Evolutionary conservation across 2,888 invertebrate species (phyloP).

Genomic region (Papilio elwesi): DNA sequence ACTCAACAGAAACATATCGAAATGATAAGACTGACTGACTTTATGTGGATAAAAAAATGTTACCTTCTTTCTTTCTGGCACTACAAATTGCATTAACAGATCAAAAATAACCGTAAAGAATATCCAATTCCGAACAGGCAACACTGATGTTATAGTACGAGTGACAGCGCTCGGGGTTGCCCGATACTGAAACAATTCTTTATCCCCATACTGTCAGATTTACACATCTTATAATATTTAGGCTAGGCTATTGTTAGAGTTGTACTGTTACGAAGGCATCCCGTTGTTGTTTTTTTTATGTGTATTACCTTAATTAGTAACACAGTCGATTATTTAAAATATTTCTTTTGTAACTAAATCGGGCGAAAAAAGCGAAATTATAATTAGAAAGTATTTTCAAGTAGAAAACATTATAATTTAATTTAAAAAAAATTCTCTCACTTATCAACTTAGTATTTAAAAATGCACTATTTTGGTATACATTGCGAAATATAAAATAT

Average conservation of each 20-base stretch:
- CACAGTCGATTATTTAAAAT: conserved; percentile 72
- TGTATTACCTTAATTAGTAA: conserved; percentile 78
- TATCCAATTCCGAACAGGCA: not conserved
- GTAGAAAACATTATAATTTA: conserved; percentile 58
- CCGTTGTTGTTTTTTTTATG: conserved; percentile 73
- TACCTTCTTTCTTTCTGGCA: not conserved
- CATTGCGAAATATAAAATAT: conserved; percentile 74
- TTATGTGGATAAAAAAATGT: conserved; percentile 16
- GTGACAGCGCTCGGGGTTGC: conserved; percentile 7
- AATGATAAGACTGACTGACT: conserved; percentile 8
- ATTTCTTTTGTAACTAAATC: conserved; percentile 66
- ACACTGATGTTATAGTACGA: not conserved
- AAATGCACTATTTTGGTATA: conserved; percentile 84
- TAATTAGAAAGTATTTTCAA: conserved; percentile 48
- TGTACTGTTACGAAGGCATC: conserved; percentile 84
- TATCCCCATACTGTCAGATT: conserved; percentile 58
- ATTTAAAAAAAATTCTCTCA: conserved; percentile 66
- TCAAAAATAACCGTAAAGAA: not conserved
- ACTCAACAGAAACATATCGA: conserved; percentile 7
- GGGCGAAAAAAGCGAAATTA: conserved; percentile 74
- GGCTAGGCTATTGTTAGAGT: conserved; percentile 81
- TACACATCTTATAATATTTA: conserved; percentile 56
- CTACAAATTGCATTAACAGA: not conserved
- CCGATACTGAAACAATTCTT: conserved; percentile 10
- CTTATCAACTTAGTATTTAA: conserved; percentile 78